A percentile compares a stretch with the other conserved stretches of the same genome.
phyloP scores from a whole-genome alignment of 2,113 vertebrate species.

The Odontophorus gujanensis region DNA sequence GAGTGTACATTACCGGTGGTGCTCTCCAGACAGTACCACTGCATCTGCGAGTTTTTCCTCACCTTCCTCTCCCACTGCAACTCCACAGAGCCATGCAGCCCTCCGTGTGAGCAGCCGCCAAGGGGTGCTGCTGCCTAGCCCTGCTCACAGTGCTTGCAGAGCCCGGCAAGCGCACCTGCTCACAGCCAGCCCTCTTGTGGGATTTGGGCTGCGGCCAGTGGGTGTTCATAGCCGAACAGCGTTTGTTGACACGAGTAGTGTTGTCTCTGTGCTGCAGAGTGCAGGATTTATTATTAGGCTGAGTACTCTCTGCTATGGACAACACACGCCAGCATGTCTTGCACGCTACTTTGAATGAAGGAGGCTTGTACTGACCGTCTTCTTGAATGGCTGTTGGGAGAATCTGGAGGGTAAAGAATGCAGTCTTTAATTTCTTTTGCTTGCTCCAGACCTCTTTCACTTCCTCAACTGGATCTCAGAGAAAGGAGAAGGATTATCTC shows the following conservation, averaged over 20 bases:
- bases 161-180: neutral
- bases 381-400: neutral
- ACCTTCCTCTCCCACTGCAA: too few relatives aligned
- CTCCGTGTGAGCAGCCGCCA: neutral
- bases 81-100: rapidly evolving
- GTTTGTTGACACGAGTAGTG: neutral
- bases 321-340: rapidly evolving
- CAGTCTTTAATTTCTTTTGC: neutral
- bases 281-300: neutral
- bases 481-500: constrained; percentile 47
- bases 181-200: neutral
- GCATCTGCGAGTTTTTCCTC: neutral
- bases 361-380: neutral
- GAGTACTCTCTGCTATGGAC: neutral
- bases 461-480: constrained; percentile 51
- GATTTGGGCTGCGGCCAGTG: neutral
- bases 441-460: neutral
- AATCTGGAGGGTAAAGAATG: neutral
- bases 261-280: rapidly evolving
- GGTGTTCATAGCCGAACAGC: neutral
- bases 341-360: neutral
- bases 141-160: neutral
- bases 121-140: neutral
- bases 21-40: neutral
- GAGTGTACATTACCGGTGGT: rapidly evolving